Percentiles rank a stretch among this genome's conserved stretches.
phyloP scores from a whole-genome alignment of 2,113 vertebrate species.

The Antennarius striatus region DNA sequence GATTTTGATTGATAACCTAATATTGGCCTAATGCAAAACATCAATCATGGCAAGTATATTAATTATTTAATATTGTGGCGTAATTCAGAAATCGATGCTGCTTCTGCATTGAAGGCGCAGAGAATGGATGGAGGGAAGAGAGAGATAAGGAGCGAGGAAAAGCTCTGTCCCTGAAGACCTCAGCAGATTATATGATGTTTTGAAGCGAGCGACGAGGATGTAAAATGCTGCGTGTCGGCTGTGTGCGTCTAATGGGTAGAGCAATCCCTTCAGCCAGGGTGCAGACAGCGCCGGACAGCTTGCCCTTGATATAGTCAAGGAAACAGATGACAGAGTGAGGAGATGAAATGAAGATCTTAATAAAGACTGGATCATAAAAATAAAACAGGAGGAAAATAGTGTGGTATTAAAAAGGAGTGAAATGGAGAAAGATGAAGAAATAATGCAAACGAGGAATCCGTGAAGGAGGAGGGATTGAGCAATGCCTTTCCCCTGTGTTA shows the following conservation, averaged over 20 bases:
- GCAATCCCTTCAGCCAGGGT: slow-evolving; percentile 85
- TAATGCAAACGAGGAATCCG: slow-evolving; percentile 24
- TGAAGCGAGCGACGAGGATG: slow-evolving; percentile 69
- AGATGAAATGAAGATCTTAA: slow-evolving; percentile 64
- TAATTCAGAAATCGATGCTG: slow-evolving; percentile 98
- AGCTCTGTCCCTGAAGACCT: slow-evolving; percentile 83
- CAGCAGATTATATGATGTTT: slow-evolving; percentile 87
- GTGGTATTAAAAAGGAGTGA: slow-evolving; percentile 14
- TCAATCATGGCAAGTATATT: slow-evolving; percentile 99
- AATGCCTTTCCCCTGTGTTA: slow-evolving; percentile 70
- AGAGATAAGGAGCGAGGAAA: slow-evolving; percentile 62
- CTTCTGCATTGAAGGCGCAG: slow-evolving; percentile 61
- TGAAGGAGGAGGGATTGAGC: slow-evolving; percentile 54
- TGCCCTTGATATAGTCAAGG: slow-evolving; percentile 86
- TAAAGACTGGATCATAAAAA: slow-evolving; percentile 56
- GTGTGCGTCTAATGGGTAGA: slow-evolving; percentile 90
- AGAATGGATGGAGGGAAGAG: slow-evolving; percentile 48
- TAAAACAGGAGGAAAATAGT: slow-evolving; percentile 8
- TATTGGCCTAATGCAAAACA: slow-evolving; percentile 99
- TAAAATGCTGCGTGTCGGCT: slow-evolving; percentile 80
- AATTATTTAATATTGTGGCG: slow-evolving; percentile 99
- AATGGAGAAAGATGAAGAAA: neutral
- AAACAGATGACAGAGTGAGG: slow-evolving; percentile 57
- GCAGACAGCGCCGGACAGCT: slow-evolving; percentile 70
- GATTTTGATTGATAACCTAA: slow-evolving; percentile 99